These are phyloP conservation scores for Lamproptera curius DNA, from an alignment of 2,888 invertebrate species.

Conservation along the genomic window DNA sequence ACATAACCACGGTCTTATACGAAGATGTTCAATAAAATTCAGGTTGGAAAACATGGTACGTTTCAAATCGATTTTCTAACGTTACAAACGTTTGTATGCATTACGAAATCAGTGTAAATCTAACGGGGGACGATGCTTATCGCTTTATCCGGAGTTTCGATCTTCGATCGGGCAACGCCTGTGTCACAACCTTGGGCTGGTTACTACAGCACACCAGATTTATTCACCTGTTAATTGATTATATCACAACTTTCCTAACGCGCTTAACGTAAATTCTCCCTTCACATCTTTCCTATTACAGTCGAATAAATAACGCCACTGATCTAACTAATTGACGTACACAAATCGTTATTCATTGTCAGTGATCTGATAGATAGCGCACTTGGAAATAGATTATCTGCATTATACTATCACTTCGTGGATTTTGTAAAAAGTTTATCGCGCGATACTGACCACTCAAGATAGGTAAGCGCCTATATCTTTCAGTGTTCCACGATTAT, in stretches of 20 bases:
- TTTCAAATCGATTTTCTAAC: background rate
- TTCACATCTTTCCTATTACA: background rate
- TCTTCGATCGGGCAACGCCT: background rate
- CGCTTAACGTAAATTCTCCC: background rate
- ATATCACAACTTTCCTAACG: conserved; percentile 1
- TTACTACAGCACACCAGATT: background rate
- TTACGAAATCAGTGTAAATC: background rate
- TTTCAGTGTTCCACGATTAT: conserved; percentile 54
- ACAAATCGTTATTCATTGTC: conserved; percentile 6
- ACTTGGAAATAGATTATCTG: conserved; percentile 29
- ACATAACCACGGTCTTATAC: too few relatives aligned
- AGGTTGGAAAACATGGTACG: background rate
- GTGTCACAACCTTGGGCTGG: background rate
- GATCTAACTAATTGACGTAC: conserved; percentile 1
- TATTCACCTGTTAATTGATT: conserved; percentile 1
- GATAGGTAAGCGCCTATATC: conserved; percentile 47
- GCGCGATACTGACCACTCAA: conserved; percentile 42
- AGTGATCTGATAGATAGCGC: conserved; percentile 12
- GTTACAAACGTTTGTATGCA: background rate
- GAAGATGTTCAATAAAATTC: background rate
- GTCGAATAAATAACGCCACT: background rate
- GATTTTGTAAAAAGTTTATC: conserved; percentile 28
- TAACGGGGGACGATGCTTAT: background rate
- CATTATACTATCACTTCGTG: conserved; percentile 28
- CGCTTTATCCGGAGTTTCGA: background rate